Conservation (phyloP, 2,797 vertebrate genomes). For the Enteromius argenteus region DNA sequence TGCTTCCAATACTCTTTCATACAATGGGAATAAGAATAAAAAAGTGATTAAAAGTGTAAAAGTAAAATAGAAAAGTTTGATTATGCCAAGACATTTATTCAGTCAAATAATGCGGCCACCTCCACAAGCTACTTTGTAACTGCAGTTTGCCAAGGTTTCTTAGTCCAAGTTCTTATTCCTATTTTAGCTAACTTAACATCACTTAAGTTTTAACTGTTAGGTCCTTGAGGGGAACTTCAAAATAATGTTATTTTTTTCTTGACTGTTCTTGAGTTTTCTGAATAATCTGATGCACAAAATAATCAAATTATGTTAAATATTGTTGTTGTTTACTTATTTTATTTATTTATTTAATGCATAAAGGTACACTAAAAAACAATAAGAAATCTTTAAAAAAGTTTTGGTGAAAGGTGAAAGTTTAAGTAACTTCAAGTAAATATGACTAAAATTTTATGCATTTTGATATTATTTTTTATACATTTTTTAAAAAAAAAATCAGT, state of each 20-base stretch:
- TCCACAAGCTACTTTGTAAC: neutral
- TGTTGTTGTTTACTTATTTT: no score
- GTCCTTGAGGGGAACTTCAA: neutral
- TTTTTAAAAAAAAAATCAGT: neutral
- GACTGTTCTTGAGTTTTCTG: neutral
- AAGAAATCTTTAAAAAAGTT: no score
- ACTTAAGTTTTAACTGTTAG: neutral
- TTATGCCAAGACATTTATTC: neutral
- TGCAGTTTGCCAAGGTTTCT: neutral
- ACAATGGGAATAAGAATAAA: neutral
- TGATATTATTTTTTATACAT: neutral
- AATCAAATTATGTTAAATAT: neutral
- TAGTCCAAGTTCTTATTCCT: neutral
- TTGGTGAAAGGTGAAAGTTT: no score
- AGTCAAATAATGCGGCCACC: neutral
- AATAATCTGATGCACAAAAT: neutral
- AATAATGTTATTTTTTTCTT: neutral
- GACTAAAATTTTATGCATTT: neutral
- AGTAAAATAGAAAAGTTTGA: conserved; percentile 3
- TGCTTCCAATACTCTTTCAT: neutral
- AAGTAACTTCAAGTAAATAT: no score
- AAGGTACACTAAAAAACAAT: neutral
- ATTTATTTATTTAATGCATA: no score
- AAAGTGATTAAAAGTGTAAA: conserved; percentile 6
- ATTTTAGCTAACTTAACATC: no score